Evolutionary conservation across 92 coral and sea anemone species (phyloP).

Genomic region (Parazoanthus swiftii): DNA sequence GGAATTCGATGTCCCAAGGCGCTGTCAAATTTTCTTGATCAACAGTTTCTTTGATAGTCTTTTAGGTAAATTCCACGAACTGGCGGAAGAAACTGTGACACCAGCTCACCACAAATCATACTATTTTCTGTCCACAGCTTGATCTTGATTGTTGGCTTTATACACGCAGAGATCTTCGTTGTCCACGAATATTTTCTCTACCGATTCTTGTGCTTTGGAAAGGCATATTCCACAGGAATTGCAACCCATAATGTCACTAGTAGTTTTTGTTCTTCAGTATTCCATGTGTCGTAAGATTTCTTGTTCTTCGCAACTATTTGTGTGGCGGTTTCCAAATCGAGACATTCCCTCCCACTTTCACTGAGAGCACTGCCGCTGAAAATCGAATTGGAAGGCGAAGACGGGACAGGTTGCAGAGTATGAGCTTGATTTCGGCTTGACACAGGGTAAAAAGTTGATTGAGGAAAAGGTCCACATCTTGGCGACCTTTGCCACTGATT

Average conservation of each 20-base stretch:
- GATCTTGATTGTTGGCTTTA: no score
- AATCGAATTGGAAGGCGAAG: conserved; percentile 5
- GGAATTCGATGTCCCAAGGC: no score
- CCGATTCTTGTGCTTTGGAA: no score
- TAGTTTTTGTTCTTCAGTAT: conserved; percentile 50
- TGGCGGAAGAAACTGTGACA: no score
- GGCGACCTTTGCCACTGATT: conserved; percentile 21
- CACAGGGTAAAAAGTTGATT: conserved; percentile 12
- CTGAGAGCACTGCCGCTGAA: conserved; percentile 1
- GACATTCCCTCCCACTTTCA: conserved; percentile 26
- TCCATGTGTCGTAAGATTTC: conserved; percentile 45
- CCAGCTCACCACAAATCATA: no score
- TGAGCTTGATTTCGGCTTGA: conserved; percentile 14
- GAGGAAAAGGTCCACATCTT: conserved; percentile 10
- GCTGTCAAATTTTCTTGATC: no score
- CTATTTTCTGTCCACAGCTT: no score
- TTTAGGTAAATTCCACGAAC: no score
- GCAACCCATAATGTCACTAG: conserved; percentile 55
- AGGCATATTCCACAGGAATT: no score
- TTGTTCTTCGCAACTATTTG: conserved; percentile 15
- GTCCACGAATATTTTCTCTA: no score
- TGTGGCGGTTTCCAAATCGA: conserved; percentile 13
- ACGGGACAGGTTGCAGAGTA: conserved; percentile 20
- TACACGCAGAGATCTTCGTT: no score
- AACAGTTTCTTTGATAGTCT: no score